A percentile compares a stretch with the other conserved stretches of the same genome.
Conservation (phyloP, 64 coral and sea anemone genomes). For the Hydrozoanthus tunicans region DNA sequence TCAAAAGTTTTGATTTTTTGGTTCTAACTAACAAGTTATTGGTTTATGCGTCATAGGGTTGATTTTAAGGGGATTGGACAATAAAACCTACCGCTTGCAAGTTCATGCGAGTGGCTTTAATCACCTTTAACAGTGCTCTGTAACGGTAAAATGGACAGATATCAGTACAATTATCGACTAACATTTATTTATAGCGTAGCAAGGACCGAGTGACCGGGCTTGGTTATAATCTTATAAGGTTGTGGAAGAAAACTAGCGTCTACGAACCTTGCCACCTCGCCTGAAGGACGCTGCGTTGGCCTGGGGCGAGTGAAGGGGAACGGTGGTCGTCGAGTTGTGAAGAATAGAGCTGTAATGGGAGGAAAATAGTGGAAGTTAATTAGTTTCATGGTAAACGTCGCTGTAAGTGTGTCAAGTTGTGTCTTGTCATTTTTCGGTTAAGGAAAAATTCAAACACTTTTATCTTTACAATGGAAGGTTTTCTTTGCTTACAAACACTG, state of each 20-base stretch:
- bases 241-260: not conserved
- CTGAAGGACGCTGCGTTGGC: not conserved
- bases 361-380: not conserved
- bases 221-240: not conserved
- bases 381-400: not conserved
- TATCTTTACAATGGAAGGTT: no score
- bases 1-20: not conserved
- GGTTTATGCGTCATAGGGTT: not conserved
- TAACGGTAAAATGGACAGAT: not conserved
- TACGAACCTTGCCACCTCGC: not conserved
- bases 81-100: slow-evolving; percentile 24
- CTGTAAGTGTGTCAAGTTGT: not conserved
- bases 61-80: not conserved
- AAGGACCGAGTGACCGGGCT: not conserved
- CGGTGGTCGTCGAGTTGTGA: slow-evolving; percentile 8
- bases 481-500: no score
- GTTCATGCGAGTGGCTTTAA: slow-evolving; percentile 51
- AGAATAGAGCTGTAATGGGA: not conserved
- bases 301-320: not conserved
- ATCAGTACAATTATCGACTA: not conserved
- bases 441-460: no score
- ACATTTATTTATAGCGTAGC: not conserved
- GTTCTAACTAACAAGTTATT: not conserved
- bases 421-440: no score
- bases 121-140: slow-evolving; percentile 35